Conservation (phyloP, 2,797 vertebrate species). For the Todus mexicanus region DNA sequence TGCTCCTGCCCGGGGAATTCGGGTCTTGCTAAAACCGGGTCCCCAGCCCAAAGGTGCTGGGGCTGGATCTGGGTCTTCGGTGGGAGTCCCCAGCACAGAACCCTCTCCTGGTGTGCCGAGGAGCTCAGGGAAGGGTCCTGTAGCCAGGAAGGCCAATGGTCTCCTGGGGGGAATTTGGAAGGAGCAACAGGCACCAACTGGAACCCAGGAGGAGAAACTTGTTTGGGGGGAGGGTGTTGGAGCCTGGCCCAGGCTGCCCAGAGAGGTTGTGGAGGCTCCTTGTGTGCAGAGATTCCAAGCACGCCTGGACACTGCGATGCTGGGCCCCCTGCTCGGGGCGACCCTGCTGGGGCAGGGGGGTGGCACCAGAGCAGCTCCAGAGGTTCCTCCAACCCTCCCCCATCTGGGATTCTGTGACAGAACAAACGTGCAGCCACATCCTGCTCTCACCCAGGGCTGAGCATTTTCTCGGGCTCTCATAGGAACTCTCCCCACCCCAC, state of each 20-base stretch:
- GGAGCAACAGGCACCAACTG: too few relatives aligned
- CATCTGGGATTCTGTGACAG: background rate
- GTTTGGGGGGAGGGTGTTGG: too few relatives aligned
- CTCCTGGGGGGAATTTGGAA: too few relatives aligned
- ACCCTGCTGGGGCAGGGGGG: background rate
- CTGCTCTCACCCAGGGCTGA: background rate
- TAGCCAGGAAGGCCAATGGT: background rate
- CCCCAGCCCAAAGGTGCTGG: background rate
- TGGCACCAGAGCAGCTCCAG: background rate
- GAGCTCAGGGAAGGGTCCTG: background rate
- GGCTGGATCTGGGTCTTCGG: background rate
- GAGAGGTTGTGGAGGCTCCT: too few relatives aligned
- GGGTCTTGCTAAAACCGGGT: too few relatives aligned
- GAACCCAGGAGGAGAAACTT: too few relatives aligned
- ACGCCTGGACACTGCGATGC: too few relatives aligned
- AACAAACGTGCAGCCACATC: rapidly evolving
- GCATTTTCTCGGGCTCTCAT: background rate
- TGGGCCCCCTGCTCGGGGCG: background rate
- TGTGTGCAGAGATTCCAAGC: too few relatives aligned
- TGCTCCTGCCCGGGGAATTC: background rate
- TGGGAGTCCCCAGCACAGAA: background rate
- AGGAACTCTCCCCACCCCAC: rapidly evolving
- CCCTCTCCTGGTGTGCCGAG: too few relatives aligned
- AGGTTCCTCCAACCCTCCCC: background rate
- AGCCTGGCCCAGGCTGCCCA: too few relatives aligned